phyloP scores from a whole-genome alignment of 1,140 invertebrate species.

The Bombus confusus region DNA sequence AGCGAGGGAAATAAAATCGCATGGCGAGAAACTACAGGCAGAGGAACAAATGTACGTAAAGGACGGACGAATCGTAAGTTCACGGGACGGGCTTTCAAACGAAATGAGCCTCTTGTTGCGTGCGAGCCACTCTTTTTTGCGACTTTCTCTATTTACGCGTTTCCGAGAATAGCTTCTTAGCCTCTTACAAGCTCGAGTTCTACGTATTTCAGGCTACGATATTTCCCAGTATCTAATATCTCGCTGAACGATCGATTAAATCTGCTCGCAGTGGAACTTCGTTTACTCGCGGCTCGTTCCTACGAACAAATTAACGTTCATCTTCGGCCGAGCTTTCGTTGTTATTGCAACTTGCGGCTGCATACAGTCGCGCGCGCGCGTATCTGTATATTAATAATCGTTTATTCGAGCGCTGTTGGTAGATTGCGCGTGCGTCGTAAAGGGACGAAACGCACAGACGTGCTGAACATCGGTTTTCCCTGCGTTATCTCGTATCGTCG shows the following conservation, averaged over 20 bases:
- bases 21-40: not conserved
- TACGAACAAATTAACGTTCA: not conserved
- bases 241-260: not conserved
- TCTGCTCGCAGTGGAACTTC: not conserved
- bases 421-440: not conserved
- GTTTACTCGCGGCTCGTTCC: not conserved
- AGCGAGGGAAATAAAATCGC: not conserved
- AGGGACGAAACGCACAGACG: not conserved
- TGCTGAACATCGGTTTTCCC: not conserved
- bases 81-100: not conserved
- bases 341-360: not conserved
- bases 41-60: not conserved
- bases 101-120: not conserved
- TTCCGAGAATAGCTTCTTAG: not conserved
- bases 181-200: not conserved
- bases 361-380: accelerated
- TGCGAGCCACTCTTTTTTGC: slow-evolving; percentile 6
- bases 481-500: not conserved
- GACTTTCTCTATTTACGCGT: slow-evolving; percentile 20
- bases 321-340: not conserved
- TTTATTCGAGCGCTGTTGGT: not conserved
- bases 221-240: not conserved
- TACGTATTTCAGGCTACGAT: not conserved
- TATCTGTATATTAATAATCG: not conserved
- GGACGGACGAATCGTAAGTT: not conserved